Evolutionary conservation across 2,113 vertebrate genomes (phyloP), one percentile per base, ranked within the genome.

Genomic region (Antechinus flavipes): DNA sequence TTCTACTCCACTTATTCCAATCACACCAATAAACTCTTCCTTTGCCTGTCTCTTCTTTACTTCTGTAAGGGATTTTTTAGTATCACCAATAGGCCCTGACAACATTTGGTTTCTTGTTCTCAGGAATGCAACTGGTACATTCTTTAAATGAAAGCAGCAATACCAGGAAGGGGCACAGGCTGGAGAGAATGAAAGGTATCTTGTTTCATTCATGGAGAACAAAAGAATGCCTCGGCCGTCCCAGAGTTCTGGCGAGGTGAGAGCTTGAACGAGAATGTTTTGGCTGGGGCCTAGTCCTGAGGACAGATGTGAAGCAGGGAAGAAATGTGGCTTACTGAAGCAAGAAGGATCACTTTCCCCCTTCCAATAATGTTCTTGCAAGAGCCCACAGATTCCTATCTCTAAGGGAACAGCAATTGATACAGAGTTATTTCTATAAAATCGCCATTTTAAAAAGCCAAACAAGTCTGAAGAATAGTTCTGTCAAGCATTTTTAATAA

Each of bases 41-140:
- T 89, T 58, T 26, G 19, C 89, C 92, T 90, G 93, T 76, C 97
- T 95, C 91, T 50, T 35, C 53, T 93, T 91, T 95, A 58, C 95
- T 95, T 91, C 91, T 93, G 89, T 2, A n/a, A 95, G 47, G 89
- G 94, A 95, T 93, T 58, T 93, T 52, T 53, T 54, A 89, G 93
- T 93, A 91, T 55, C 96, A 91, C 96, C 96, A 95, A 97, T 96
- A 95, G 95, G 27, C 91, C 93, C 95, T 95, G 95, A 97, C 97
- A 93, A 26, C 97, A 26, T 95, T 95, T 93, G 93, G 93, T 93
- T 97, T 96, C 96, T 95, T 94, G 42, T 97, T 84, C 95, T 95
- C 91, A 98, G 97, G 96, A 98, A 98, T 97, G 97, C 95, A 91
- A 95, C 93, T 94, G 96, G 93, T 90, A 91, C 95, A 92, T 98